Evolutionary conservation across 2,113 vertebrate species (phyloP).

Genomic region (Piaya cayana): DNA sequence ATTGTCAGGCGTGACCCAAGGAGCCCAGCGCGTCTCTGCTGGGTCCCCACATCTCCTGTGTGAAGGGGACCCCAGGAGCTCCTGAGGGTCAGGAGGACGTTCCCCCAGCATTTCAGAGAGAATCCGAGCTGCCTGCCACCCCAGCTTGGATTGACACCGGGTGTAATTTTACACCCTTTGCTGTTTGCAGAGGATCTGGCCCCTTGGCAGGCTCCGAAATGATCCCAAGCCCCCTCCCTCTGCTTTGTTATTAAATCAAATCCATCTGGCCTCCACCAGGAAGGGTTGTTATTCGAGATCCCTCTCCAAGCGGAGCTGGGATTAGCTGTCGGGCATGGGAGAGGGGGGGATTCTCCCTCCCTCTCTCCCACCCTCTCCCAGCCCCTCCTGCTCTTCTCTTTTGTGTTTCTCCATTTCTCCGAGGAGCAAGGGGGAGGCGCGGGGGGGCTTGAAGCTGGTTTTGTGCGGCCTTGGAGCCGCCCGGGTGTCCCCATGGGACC

Average conservation of each 20-base stretch:
- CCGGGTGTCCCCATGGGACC: neutral
- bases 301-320: conserved; percentile 8
- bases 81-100: neutral
- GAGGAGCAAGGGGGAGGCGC: conserved; percentile 1
- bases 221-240: neutral
- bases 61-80: no score
- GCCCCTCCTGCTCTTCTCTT: conserved; percentile 13
- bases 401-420: conserved; percentile 35
- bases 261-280: conserved; percentile 22
- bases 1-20: no score
- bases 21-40: no score
- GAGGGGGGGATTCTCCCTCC: conserved; percentile 6
- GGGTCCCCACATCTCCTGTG: no score
- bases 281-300: conserved; percentile 40
- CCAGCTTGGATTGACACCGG: neutral
- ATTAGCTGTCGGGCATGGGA: conserved; percentile 46
- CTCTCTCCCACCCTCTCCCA: neutral
- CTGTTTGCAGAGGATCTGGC: neutral
- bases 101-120: neutral
- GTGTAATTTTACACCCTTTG: neutral
- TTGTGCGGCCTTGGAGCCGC: neutral
- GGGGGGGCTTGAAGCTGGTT: neutral
- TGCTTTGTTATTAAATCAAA: conserved; percentile 56
- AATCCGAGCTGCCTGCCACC: neutral
- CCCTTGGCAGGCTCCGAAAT: neutral